These are phyloP conservation scores for Pocillopora meandrina DNA, from an alignment of 92 coral and sea anemone genomes.

Conservation along the genomic window DNA sequence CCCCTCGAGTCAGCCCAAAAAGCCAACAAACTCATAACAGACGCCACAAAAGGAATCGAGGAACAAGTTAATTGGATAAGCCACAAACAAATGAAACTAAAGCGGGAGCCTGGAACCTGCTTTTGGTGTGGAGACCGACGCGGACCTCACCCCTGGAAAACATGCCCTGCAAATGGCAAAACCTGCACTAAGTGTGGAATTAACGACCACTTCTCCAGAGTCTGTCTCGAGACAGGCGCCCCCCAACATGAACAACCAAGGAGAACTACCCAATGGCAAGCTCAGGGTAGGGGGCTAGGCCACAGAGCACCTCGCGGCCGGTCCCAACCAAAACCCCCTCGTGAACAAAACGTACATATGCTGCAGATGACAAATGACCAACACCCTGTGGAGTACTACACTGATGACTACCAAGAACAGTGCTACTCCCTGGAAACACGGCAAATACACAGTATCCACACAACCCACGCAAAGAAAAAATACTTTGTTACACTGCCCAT, in stretches of 20 bases:
- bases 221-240: too few species aligned
- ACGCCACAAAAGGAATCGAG: too few species aligned
- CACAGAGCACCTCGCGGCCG: neutral
- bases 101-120: too few species aligned
- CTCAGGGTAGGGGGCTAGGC: slow-evolving; percentile 7
- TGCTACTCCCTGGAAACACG: slow-evolving; percentile 27
- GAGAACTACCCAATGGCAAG: slow-evolving; percentile 4
- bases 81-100: too few species aligned
- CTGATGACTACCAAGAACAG: slow-evolving; percentile 33
- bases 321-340: slow-evolving; percentile 14
- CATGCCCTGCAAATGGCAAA: too few species aligned
- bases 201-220: too few species aligned
- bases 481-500: slow-evolving; percentile 36
- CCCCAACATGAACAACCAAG: slow-evolving; percentile 20
- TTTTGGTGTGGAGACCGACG: too few species aligned
- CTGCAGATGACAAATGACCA: slow-evolving; percentile 6
- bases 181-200: too few species aligned
- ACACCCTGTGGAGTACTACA: neutral
- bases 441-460: slow-evolving; percentile 27
- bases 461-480: slow-evolving; percentile 23
- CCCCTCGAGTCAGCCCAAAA: too few species aligned
- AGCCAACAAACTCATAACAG: too few species aligned
- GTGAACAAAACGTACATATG: slow-evolving; percentile 10
- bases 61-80: too few species aligned
- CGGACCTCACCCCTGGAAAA: too few species aligned